Conservation (phyloP, 2,113 vertebrate genomes). For the Anguilla rostrata region DNA sequence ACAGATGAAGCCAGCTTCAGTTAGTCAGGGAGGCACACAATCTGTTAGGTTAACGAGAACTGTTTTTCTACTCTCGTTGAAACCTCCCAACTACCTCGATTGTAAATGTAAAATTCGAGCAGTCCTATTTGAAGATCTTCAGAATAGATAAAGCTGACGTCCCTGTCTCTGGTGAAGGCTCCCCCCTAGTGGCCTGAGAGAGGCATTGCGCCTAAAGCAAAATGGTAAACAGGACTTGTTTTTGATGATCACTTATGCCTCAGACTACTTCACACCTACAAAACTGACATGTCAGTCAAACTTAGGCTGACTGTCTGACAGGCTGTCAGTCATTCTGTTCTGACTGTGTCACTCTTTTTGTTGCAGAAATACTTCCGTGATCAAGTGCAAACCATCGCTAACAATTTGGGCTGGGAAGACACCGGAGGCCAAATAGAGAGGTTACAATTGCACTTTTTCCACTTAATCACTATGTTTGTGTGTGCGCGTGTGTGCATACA, state of each 20-base stretch:
- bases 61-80: too few relatives aligned
- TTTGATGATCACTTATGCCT: background rate
- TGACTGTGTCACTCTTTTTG: slow-evolving; percentile 30
- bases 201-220: background rate
- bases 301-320: background rate
- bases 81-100: too few relatives aligned
- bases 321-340: background rate
- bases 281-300: background rate
- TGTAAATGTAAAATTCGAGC: too few relatives aligned
- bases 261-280: background rate
- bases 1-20: too few relatives aligned
- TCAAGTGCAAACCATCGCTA: slow-evolving; percentile 69
- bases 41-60: too few relatives aligned
- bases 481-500: background rate
- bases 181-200: background rate
- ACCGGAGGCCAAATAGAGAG: slow-evolving; percentile 61
- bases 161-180: background rate
- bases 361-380: slow-evolving; percentile 73
- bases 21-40: too few relatives aligned
- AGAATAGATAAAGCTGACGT: too few relatives aligned
- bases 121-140: too few relatives aligned
- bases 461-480: background rate
- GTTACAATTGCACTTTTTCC: slow-evolving; percentile 34
- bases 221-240: background rate
- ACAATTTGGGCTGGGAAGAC: slow-evolving; percentile 73